Conservation (phyloP, 2,113 vertebrate genomes). For the Pithys albifrons region DNA sequence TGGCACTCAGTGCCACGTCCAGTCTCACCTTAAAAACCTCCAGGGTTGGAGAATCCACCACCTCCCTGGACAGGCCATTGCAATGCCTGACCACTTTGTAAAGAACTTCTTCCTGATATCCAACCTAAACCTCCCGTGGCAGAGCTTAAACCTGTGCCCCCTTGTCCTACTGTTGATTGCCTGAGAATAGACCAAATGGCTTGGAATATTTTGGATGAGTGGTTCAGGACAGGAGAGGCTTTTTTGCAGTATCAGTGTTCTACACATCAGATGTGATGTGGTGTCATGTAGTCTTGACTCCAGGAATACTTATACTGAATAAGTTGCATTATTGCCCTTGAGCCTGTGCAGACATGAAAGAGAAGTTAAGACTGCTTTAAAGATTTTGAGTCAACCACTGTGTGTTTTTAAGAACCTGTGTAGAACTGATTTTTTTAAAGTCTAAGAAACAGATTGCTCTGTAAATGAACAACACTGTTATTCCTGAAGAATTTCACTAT, state of each 20-base stretch:
- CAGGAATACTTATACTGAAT: not conserved
- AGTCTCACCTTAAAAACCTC: too few species aligned
- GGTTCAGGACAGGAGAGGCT: not conserved
- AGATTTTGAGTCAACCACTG: not conserved
- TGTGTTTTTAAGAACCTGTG: not conserved
- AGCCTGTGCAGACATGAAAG: not conserved
- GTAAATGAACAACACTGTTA: not conserved
- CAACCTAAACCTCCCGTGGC: too few species aligned
- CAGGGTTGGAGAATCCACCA: too few species aligned
- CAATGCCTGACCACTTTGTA: too few species aligned
- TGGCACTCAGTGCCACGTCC: too few species aligned
- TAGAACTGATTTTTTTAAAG: not conserved
- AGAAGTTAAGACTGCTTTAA: not conserved
- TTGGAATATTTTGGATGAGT: not conserved
- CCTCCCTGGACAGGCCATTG: too few species aligned
- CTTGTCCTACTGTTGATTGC: too few species aligned
- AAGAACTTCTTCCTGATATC: too few species aligned
- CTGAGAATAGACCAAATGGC: not conserved
- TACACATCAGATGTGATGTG: not conserved
- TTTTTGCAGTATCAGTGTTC: not conserved
- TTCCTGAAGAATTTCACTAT: not conserved
- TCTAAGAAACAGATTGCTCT: not conserved
- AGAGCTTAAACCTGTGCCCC: too few species aligned
- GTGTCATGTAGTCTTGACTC: not conserved
- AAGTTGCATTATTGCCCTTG: not conserved